Evolutionary conservation across 2,888 invertebrate genomes (phyloP), one percentile per base, ranked within the genome.

Genomic region (Mythimna vitellina): DNA sequence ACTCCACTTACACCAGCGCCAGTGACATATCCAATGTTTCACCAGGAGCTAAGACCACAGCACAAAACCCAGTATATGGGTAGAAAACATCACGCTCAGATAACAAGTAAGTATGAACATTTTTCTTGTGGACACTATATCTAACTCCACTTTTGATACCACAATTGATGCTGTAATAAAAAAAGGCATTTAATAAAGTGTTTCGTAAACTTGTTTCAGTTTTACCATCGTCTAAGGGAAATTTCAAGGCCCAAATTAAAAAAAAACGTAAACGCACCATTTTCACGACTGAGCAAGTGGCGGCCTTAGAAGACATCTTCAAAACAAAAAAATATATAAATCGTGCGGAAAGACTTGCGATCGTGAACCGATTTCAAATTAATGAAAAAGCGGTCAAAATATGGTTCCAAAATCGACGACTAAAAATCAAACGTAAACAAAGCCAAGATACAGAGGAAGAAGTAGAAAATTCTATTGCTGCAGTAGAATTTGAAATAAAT

Each of bases 371-470:
- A 8, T 93, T 98, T 0, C 94, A 95, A 70, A 93, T 98, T 1
- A 96, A 97, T 12, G 98, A 98, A 86, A 94, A 97, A 65, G 97
- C 98, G 85, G 97, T 98, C 57, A 98, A 98, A 91, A 97, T 98
- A n/a, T 98, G 98, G 98, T 98, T 98, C 88, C 98, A 98, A 88
- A 98, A 98, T 88, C 95, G 98, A 0, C 93, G 98, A 0, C 97
- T 98, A 97, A 97, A 97, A 82, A 92, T 89, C 80, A 97, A 97
- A 87, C 29, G 29, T 29, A 2, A 29, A 29, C 29, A 29, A 29
- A 97, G 96, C 84, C 96, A 96, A 65, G 91, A 80, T n/a, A 78
- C 14, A 5, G 14, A 14, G 1, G 42, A 46, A 14, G 5, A 46
- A 17, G 5, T 5, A 46, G 14, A 14, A 14, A 17, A 9, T 46